Evolutionary conservation across 2,797 vertebrate genomes (phyloP).

Genomic region (Notoglanidium macrostoma): DNA sequence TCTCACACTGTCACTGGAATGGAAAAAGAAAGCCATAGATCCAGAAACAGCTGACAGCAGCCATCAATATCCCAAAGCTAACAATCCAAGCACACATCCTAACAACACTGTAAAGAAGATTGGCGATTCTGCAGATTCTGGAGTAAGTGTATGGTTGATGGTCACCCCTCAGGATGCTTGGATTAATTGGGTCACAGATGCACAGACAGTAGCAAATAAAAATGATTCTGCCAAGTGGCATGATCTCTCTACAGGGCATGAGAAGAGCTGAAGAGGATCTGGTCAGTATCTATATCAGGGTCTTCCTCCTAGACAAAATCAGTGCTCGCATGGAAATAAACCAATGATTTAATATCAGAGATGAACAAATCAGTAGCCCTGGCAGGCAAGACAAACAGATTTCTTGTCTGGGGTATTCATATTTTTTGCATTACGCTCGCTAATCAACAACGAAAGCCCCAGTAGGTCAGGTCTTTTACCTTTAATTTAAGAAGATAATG

Average conservation of each 20-base stretch:
- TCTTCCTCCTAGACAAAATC: background rate
- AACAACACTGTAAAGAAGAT: background rate
- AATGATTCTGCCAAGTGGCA: background rate
- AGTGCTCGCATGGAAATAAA: background rate
- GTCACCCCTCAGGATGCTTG: background rate
- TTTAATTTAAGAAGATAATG: too few relatives aligned
- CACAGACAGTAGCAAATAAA: background rate
- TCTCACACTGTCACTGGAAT: background rate
- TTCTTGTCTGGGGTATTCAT: background rate
- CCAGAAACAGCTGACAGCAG: background rate
- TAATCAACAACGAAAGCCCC: too few relatives aligned
- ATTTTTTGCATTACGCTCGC: background rate
- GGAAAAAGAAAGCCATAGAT: background rate
- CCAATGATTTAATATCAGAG: background rate
- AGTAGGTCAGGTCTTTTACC: too few relatives aligned
- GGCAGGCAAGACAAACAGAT: background rate
- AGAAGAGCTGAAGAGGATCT: background rate
- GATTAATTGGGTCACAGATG: background rate
- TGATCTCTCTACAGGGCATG: background rate
- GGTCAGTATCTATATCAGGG: background rate
- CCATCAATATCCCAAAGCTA: background rate
- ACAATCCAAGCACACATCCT: background rate
- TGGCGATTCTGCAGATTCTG: background rate
- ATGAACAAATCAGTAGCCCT: background rate
- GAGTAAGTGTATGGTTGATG: background rate